phyloP scores from a whole-genome alignment of 2,888 invertebrate genomes.

The Dysmachus trigonus region DNA sequence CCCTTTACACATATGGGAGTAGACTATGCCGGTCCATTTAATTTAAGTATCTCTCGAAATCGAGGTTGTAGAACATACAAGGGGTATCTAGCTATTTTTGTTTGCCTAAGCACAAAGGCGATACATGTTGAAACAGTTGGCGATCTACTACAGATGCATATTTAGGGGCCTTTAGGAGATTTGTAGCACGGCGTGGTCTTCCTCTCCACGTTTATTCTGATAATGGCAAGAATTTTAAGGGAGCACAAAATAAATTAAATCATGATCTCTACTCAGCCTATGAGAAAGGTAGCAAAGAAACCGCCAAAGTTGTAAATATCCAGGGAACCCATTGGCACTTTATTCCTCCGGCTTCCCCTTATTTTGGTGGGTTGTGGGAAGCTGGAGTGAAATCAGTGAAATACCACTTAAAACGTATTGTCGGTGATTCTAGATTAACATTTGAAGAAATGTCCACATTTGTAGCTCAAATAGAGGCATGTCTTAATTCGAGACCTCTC shows the following conservation, averaged over 20 bases:
- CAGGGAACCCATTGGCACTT: background rate
- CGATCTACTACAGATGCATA: constrained; percentile 47
- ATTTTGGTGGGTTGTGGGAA: too few species aligned
- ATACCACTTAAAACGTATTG: too few species aligned
- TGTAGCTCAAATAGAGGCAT: too few species aligned
- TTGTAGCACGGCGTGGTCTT: background rate
- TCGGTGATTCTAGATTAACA: too few species aligned
- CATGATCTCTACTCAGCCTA: background rate
- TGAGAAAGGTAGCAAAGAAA: background rate
- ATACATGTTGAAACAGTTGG: constrained; percentile 45
- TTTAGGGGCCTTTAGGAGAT: constrained; percentile 46
- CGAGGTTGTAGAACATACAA: background rate
- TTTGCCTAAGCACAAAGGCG: background rate
- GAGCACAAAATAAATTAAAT: background rate
- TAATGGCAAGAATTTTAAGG: background rate
- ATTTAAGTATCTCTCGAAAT: background rate
- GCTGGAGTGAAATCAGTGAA: too few species aligned
- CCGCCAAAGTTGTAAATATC: background rate
- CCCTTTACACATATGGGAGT: background rate
- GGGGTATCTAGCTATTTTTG: background rate
- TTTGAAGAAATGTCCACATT: too few species aligned
- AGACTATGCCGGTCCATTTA: background rate
- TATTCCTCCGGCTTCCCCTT: background rate
- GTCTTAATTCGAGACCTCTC: too few species aligned
- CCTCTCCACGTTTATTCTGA: background rate